Percentiles rank a stretch among this genome's conserved stretches.
These are phyloP conservation scores for Tor tambroides DNA, from an alignment of 2,113 vertebrate species.

Conservation along the genomic window DNA sequence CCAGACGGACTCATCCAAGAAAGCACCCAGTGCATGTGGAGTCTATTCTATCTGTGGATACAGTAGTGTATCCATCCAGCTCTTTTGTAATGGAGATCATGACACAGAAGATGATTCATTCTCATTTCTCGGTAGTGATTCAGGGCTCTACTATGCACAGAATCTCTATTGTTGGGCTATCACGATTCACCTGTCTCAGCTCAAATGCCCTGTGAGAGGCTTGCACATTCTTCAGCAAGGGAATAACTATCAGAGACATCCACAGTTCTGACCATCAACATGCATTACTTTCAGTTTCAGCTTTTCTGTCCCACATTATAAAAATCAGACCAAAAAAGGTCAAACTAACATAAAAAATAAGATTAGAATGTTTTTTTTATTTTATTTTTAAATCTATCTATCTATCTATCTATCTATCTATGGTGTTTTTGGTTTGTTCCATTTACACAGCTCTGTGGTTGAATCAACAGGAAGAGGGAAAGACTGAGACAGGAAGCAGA, in stretches of 20 bases:
- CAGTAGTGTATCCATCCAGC: conserved; percentile 7
- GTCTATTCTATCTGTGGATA: conserved; percentile 16
- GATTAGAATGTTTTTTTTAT: neutral
- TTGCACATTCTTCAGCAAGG: neutral
- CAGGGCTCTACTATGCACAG: conserved; percentile 14
- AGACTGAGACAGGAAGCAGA: conserved; percentile 5
- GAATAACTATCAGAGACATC: conserved; percentile 5
- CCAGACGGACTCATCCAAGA: conserved; percentile 42
- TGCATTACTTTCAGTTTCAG: conserved; percentile 1
- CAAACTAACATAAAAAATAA: conserved; percentile 61
- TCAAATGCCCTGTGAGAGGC: neutral
- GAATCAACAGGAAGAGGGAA: conserved; percentile 35
- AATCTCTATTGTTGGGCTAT: conserved; percentile 1
- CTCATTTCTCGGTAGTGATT: conserved; percentile 31
- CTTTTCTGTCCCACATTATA: neutral
- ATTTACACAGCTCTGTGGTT: conserved; percentile 12
- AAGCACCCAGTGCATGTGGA: conserved; percentile 30
- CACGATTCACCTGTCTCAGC: neutral
- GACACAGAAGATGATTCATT: neutral
- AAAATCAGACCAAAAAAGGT: neutral
- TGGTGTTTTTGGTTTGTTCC: conserved; percentile 52
- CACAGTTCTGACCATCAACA: neutral
- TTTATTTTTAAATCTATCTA: too few species aligned
- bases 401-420: too few species aligned
- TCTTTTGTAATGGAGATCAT: conserved; percentile 40